These are phyloP conservation scores for Microtus montanus DNA, from an alignment of 2,113 vertebrate genomes.

Conservation along the genomic window DNA sequence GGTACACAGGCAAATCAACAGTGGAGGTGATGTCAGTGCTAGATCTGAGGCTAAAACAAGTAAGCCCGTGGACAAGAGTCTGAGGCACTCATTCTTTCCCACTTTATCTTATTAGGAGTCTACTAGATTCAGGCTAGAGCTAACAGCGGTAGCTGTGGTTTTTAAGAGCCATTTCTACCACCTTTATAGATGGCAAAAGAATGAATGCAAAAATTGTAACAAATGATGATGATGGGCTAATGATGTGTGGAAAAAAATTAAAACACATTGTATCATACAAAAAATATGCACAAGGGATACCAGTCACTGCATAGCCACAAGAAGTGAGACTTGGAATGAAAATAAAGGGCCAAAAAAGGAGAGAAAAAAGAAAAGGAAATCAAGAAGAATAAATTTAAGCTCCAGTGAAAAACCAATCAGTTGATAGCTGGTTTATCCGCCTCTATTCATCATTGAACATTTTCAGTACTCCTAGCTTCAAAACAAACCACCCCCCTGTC, in stretches of 20 bases:
- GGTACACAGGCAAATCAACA: rapidly evolving
- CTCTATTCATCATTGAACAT: neutral
- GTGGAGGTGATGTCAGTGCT: rapidly evolving
- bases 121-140: neutral
- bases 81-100: neutral
- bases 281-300: neutral
- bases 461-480: neutral
- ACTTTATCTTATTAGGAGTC: neutral
- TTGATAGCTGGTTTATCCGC: neutral
- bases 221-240: neutral
- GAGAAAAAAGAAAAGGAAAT: neutral
- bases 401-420: neutral
- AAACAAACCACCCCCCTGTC: constrained; percentile 45
- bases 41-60: neutral
- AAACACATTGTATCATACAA: neutral
- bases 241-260: neutral
- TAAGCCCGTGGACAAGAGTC: rapidly evolving
- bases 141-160: neutral
- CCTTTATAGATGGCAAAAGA: neutral
- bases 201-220: neutral
- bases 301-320: neutral
- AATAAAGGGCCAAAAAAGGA: neutral
- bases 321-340: neutral
- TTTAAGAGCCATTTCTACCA: neutral
- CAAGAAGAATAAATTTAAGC: neutral